Base-by-base conservation (phyloP, 2,797 vertebrate genomes). In the Meda fulgida region DNA sequence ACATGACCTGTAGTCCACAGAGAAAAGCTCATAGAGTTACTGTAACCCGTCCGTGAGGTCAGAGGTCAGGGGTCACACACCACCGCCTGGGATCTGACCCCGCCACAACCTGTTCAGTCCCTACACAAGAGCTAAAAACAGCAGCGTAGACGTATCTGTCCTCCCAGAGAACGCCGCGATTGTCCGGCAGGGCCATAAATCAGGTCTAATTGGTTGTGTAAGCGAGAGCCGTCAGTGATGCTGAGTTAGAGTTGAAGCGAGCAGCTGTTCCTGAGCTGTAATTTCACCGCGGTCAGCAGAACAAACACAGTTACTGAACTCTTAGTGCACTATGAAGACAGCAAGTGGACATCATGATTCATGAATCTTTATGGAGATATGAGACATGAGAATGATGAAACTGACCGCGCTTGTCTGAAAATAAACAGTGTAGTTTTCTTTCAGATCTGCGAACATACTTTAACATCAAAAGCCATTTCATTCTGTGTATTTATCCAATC, bases 171-270 rank as follows among this genome's bases (percentile, higher is more conserved):
- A n/a, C 58, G 58, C 58, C 16, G n/a, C 29, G 40, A 19, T 46
- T 46, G 36, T 23, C 67, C n/a, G 13, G 46, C 69, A 16, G 80
- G n/a, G n/a, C 73, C 80, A 73, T 73, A 82, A 82, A 82, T 82
- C 80, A 82, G 55, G 19, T 63, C 9, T 82, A 72, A 82, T 73
- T 82, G 55, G 26, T 58, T 23, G 80, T 51, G 26, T 36, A 51
- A 34, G 26, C 19, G 11, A 34, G 40, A 34, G 78, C 7, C 4
- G 60, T 81, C 67, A 31, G 67, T 58, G 13, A 71, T 31, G 67
- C 31, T 6, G 67, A 81, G 51, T 72, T 72, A 71, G 51, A 60
- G 67, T 31, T n/a, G 43, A 43, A 81, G 66, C 77, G n/a, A 40
- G 58, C 77, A 79, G 38, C 40, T 79, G 58, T 21, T 36, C 8